These are phyloP conservation scores for Chromoteleia sp. DNA, from an alignment of 2,888 invertebrate species.

Conservation along the genomic window DNA sequence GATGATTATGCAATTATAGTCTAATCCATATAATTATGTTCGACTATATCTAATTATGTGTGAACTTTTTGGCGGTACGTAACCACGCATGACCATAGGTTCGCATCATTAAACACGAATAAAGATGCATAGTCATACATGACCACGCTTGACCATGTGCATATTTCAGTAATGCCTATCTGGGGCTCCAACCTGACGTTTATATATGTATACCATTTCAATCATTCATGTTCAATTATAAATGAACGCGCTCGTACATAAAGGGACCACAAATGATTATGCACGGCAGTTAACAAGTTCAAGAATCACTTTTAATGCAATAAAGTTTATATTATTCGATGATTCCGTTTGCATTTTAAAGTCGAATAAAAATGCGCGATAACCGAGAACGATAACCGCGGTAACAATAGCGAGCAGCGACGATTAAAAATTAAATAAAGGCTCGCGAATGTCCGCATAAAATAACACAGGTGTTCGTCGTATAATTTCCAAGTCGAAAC, in stretches of 20 bases:
- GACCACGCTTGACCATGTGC: slow-evolving; percentile 46
- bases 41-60: slow-evolving; percentile 40
- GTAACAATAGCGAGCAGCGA: neutral
- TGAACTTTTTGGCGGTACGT: slow-evolving; percentile 45
- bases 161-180: slow-evolving; percentile 59
- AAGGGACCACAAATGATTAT: slow-evolving; percentile 21
- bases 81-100: slow-evolving; percentile 43
- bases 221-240: slow-evolving; percentile 58
- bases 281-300: slow-evolving; percentile 18
- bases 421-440: slow-evolving; percentile 1
- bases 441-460: neutral
- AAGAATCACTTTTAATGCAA: neutral
- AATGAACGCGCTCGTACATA: slow-evolving; percentile 26
- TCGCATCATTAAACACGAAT: slow-evolving; percentile 61
- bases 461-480: slow-evolving; percentile 30
- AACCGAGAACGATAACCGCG: neutral
- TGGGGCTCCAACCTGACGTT: slow-evolving; percentile 41
- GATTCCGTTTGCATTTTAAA: too few species aligned
- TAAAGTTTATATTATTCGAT: too few species aligned
- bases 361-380: neutral
- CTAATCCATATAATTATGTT: slow-evolving; percentile 27
- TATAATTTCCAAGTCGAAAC: slow-evolving; percentile 24
- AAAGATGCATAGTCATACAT: slow-evolving; percentile 56
- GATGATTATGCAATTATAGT: slow-evolving; percentile 5
- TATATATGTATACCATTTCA: slow-evolving; percentile 46